A percentile compares a stretch with the other conserved stretches of the same genome.
Conservation (phyloP, 2,888 invertebrate species). For the Strigamia maritima region DNA sequence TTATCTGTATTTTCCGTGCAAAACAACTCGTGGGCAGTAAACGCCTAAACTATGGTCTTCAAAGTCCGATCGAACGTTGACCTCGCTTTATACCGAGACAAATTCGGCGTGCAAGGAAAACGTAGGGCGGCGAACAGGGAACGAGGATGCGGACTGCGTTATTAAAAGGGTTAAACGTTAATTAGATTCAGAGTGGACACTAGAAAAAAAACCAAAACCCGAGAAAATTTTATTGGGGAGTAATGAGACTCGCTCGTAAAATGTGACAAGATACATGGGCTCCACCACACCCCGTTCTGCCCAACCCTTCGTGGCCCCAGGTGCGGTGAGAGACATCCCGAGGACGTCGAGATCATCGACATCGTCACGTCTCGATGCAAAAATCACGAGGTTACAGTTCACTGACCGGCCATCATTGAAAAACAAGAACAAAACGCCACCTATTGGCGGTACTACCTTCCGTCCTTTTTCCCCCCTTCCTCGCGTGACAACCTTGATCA, state of each 20-base stretch:
- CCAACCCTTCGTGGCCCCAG: conserved; percentile 1
- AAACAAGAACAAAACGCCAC: background rate
- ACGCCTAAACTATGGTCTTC: background rate
- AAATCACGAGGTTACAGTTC: background rate
- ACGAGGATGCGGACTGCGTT: background rate
- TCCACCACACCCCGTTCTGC: background rate
- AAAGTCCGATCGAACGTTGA: conserved; percentile 11
- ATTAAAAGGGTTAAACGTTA: background rate
- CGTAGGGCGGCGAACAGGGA: background rate
- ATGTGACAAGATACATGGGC: conserved; percentile 11
- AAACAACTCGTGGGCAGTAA: background rate
- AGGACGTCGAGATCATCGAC: conserved; percentile 15
- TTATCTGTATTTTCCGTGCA: too few species aligned
- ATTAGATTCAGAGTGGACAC: background rate
- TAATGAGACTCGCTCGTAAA: conserved; percentile 15
- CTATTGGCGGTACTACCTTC: background rate
- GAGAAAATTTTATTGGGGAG: background rate
- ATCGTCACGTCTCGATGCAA: background rate
- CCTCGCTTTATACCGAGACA: background rate
- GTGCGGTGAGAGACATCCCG: conserved; percentile 8
- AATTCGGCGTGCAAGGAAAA: background rate
- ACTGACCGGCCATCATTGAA: conserved; percentile 1
- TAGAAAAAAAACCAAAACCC: background rate
- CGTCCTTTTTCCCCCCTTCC: background rate
- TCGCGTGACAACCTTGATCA: background rate